A percentile compares a stretch with the other conserved stretches of the same genome.
Conservation (phyloP, 2,888 invertebrate genomes). For the Drosophila tripunctata region DNA sequence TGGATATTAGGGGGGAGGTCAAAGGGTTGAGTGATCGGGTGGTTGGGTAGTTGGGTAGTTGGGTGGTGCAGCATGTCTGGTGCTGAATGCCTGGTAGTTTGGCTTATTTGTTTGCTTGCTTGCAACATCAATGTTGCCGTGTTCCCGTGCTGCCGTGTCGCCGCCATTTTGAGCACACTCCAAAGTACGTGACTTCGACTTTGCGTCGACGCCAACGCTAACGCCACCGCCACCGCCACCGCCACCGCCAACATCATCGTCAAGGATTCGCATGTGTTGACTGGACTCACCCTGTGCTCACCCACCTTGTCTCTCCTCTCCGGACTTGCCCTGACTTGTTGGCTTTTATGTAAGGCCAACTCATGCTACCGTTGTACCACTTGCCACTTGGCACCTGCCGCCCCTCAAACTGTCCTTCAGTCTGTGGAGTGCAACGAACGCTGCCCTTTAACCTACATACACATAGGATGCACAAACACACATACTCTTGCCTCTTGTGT, state of each 20-base stretch:
- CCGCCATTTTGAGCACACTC: constrained; percentile 57
- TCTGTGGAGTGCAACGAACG: constrained; percentile 73
- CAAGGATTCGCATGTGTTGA: constrained; percentile 51
- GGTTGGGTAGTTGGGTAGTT: not conserved
- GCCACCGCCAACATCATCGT: constrained; percentile 24
- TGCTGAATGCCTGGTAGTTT: constrained; percentile 23
- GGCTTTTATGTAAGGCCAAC: constrained; percentile 62
- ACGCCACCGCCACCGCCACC: not conserved
- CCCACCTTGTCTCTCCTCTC: not conserved
- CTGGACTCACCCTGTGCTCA: constrained; percentile 1
- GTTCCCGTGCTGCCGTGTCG: constrained; percentile 22
- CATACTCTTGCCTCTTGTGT: not conserved
- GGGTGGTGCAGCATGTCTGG: constrained; percentile 16
- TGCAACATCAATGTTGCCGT: not conserved
- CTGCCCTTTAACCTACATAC: constrained; percentile 78
- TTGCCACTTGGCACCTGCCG: constrained; percentile 3
- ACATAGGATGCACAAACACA: not conserved
- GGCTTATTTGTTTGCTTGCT: constrained; percentile 2
- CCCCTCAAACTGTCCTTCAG: constrained; percentile 62
- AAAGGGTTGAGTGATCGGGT: too few relatives aligned
- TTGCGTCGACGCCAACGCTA: constrained; percentile 17
- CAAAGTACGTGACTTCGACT: constrained; percentile 67
- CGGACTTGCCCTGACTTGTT: constrained; percentile 14
- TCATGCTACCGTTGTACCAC: constrained; percentile 1
- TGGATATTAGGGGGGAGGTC: not conserved